These are phyloP conservation scores for Cyclura pinguis DNA, from an alignment of 2,797 vertebrate species.

Conservation along the genomic window DNA sequence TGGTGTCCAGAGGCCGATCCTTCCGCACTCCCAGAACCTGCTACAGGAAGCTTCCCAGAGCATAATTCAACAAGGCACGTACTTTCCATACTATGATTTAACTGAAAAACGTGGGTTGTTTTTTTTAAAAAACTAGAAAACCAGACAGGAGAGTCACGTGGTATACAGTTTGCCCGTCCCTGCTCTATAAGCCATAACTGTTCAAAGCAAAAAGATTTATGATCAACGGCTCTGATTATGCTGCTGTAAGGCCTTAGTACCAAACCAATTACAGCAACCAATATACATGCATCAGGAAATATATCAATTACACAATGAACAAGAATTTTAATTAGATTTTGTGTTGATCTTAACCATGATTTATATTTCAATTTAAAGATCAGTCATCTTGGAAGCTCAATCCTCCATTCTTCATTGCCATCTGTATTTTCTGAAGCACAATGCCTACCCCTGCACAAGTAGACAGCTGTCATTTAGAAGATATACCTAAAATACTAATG, in stretches of 20 bases:
- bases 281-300: neutral
- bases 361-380: neutral
- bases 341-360: neutral
- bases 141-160: neutral
- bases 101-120: neutral
- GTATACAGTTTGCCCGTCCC: neutral
- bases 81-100: neutral
- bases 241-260: neutral
- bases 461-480: neutral
- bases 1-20: no score
- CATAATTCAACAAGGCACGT: neutral
- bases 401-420: neutral
- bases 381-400: neutral
- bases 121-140: no score
- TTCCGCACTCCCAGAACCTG: neutral
- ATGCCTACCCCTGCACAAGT: no score
- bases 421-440: neutral
- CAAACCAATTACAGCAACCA: neutral
- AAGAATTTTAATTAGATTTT: neutral
- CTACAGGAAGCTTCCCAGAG: neutral
- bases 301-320: neutral
- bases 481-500: neutral
- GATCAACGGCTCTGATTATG: neutral
- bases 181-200: neutral
- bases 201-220: neutral